Evolutionary conservation across 2,113 vertebrate species (phyloP).

Genomic region (Ellobius talpinus): DNA sequence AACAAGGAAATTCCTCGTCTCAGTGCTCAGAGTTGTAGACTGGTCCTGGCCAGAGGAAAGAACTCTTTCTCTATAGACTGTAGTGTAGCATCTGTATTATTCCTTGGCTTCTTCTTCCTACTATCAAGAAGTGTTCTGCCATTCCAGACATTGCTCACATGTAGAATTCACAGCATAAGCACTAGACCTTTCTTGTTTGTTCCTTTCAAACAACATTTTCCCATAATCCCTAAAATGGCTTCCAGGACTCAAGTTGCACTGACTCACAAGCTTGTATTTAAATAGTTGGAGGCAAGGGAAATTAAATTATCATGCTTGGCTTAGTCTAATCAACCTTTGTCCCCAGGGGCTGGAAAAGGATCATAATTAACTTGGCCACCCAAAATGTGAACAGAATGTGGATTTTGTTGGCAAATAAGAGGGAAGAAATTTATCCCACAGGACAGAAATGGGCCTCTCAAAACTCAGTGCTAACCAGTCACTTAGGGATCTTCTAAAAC

Average conservation of each 20-base stretch:
- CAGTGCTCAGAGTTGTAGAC: not conserved
- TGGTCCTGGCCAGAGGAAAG: not conserved
- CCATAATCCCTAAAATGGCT: not conserved
- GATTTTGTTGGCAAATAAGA: conserved; percentile 30
- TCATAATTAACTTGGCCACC: conserved; percentile 45
- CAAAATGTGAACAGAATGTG: conserved; percentile 17
- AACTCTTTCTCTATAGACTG: not conserved
- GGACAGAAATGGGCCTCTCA: not conserved
- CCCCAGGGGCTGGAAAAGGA: not conserved
- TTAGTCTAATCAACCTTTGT: conserved; percentile 64
- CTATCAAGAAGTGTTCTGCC: too few relatives aligned
- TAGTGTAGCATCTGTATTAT: not conserved
- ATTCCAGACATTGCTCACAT: not conserved
- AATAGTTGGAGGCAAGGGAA: not conserved
- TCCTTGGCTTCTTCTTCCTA: not conserved
- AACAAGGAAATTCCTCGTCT: not conserved
- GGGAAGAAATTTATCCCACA: not conserved
- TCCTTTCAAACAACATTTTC: not conserved
- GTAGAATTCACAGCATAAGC: not conserved
- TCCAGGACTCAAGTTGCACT: not conserved
- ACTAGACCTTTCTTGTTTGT: not conserved
- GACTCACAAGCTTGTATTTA: not conserved
- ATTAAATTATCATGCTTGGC: conserved; percentile 57
- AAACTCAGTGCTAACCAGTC: not conserved
- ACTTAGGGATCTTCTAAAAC: not conserved